Percentiles rank a stretch among this genome's conserved stretches.
These are phyloP conservation scores for Characodon lateralis DNA, from an alignment of 2,797 vertebrate genomes.

Conservation along the genomic window DNA sequence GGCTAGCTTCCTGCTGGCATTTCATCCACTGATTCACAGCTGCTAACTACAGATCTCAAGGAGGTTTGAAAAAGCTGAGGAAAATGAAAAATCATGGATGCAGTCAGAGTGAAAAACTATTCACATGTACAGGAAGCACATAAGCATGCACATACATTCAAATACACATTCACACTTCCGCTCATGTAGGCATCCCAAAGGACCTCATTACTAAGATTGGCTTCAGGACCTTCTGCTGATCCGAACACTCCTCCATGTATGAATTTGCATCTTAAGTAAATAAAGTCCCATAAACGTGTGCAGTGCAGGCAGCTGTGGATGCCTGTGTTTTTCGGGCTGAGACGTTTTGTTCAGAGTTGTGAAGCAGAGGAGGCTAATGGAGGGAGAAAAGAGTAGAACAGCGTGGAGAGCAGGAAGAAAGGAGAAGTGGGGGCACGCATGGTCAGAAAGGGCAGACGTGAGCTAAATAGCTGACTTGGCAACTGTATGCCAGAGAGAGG, in stretches of 20 bases:
- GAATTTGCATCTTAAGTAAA: constrained; percentile 59
- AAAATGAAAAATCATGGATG: constrained; percentile 45
- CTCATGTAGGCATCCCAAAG: constrained; percentile 51
- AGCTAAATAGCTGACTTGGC: constrained; percentile 78
- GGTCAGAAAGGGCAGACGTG: constrained; percentile 78
- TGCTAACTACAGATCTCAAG: constrained; percentile 63
- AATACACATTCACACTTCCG: constrained; percentile 20
- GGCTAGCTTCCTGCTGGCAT: constrained; percentile 54
- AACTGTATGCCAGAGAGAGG: constrained; percentile 49
- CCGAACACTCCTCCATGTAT: constrained; percentile 57
- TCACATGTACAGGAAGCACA: constrained; percentile 28
- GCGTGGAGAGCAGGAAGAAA: constrained; percentile 31
- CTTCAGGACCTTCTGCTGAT: constrained; percentile 68
- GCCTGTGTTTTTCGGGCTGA: constrained; percentile 5
- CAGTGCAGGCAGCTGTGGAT: constrained; percentile 1
- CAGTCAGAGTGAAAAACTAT: constrained; percentile 29
- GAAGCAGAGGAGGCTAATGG: constrained; percentile 19
- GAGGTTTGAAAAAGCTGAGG: constrained; percentile 26
- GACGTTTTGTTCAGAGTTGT: constrained; percentile 31
- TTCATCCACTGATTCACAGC: constrained; percentile 51
- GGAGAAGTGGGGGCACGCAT: constrained; percentile 58
- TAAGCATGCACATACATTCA: constrained; percentile 5
- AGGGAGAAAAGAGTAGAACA: constrained; percentile 34
- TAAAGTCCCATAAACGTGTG: constrained; percentile 36
- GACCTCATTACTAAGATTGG: constrained; percentile 73